Percentiles rank a stretch among this genome's conserved stretches.
Evolutionary conservation across 92 coral and sea anemone genomes (phyloP).

Genomic region (Porites divaricata): DNA sequence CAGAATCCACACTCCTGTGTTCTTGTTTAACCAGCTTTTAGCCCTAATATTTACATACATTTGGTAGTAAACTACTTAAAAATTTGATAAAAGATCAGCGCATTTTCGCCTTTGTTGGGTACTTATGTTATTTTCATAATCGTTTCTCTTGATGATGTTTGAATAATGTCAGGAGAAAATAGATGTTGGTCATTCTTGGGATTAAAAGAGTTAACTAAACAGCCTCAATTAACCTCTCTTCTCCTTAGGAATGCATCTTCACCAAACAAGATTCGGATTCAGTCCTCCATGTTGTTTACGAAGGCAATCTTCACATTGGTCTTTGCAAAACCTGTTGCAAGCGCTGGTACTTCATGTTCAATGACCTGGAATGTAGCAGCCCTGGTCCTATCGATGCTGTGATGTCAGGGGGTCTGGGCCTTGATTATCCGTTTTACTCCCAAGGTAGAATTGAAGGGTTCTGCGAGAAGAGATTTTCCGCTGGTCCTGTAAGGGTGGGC

Average conservation of each 20-base stretch:
- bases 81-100: no score
- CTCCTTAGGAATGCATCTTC: constrained; percentile 56
- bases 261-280: constrained; percentile 47
- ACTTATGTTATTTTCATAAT: no score
- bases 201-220: no score
- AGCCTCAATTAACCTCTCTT: background rate
- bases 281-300: constrained; percentile 64
- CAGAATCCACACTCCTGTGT: no score
- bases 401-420: constrained; percentile 80
- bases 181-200: no score
- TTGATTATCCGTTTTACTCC: constrained; percentile 68
- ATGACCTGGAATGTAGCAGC: constrained; percentile 55
- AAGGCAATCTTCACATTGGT: constrained; percentile 70
- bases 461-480: constrained; percentile 60
- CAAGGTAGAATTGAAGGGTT: constrained; percentile 79
- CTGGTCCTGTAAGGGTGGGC: constrained; percentile 68
- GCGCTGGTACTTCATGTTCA: constrained; percentile 69
- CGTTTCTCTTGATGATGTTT: no score
- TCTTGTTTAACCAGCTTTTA: no score
- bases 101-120: no score
- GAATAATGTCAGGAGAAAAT: no score
- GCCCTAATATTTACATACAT: no score
- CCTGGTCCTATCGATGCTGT: constrained; percentile 73
- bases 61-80: no score
- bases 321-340: constrained; percentile 70